phyloP scores from a whole-genome alignment of 2,113 vertebrate genomes.

The Salvator merianae region DNA sequence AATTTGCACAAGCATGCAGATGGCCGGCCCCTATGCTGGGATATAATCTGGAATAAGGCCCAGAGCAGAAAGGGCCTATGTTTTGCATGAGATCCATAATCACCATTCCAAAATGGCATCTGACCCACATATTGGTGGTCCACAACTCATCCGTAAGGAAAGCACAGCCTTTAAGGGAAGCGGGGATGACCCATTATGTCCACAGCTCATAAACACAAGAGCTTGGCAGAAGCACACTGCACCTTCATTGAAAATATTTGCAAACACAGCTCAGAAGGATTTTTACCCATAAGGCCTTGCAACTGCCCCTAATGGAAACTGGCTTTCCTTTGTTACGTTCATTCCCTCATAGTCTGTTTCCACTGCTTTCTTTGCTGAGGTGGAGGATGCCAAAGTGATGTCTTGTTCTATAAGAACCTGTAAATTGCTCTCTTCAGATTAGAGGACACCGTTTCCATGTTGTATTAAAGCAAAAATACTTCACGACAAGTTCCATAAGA shows the following conservation, averaged over 20 bases:
- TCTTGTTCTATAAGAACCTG: background rate
- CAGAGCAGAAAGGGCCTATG: too few relatives aligned
- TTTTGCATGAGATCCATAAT: too few relatives aligned
- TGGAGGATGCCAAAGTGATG: background rate
- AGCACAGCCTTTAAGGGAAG: too few relatives aligned
- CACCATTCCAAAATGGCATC: too few relatives aligned
- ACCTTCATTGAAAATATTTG: background rate
- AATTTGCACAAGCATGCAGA: too few relatives aligned
- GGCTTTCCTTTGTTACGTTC: background rate
- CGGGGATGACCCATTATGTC: too few relatives aligned
- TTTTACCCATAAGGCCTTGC: background rate
- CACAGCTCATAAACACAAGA: too few relatives aligned
- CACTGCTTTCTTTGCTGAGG: background rate
- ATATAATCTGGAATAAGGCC: too few relatives aligned
- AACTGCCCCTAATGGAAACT: background rate
- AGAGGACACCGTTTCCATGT: background rate
- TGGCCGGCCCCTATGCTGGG: too few relatives aligned
- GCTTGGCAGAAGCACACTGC: background rate
- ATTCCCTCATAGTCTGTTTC: background rate
- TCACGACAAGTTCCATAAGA: background rate
- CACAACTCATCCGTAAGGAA: too few relatives aligned
- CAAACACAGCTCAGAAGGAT: background rate
- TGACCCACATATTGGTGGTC: too few relatives aligned
- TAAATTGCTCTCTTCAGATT: background rate
- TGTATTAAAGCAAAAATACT: background rate